Evolutionary conservation across 2,797 vertebrate species (phyloP).

Genomic region (Esox lucius): DNA sequence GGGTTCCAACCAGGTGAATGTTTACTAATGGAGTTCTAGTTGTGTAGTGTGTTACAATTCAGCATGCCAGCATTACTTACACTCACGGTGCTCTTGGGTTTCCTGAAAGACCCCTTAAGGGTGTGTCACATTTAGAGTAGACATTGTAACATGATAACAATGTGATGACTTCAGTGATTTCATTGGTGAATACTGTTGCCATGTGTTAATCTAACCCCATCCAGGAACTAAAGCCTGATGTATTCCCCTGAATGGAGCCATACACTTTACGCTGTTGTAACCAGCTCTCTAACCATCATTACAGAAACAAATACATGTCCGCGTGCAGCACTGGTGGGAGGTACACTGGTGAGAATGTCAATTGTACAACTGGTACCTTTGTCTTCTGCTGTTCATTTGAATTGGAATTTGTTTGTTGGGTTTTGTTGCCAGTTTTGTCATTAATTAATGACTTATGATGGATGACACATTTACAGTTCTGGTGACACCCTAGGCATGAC

Average conservation of each 20-base stretch:
- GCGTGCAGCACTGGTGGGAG: background rate
- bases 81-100: background rate
- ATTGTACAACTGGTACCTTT: background rate
- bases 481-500: background rate
- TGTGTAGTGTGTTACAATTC: background rate
- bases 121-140: constrained; percentile 1
- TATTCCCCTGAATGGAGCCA: constrained; percentile 6
- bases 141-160: background rate
- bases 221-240: constrained; percentile 3
- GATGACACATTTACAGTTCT: background rate
- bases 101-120: background rate
- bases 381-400: background rate
- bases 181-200: constrained; percentile 3
- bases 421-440: background rate
- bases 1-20: background rate
- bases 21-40: background rate
- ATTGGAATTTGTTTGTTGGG: background rate
- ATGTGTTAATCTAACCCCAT: constrained; percentile 9
- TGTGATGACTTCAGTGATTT: background rate
- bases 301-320: background rate
- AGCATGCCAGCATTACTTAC: background rate
- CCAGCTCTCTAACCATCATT: background rate
- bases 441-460: background rate
- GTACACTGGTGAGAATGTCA: background rate
- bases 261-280: background rate